Conservation (phyloP, 1,140 invertebrate genomes). For the Campoletis sonorensis region DNA sequence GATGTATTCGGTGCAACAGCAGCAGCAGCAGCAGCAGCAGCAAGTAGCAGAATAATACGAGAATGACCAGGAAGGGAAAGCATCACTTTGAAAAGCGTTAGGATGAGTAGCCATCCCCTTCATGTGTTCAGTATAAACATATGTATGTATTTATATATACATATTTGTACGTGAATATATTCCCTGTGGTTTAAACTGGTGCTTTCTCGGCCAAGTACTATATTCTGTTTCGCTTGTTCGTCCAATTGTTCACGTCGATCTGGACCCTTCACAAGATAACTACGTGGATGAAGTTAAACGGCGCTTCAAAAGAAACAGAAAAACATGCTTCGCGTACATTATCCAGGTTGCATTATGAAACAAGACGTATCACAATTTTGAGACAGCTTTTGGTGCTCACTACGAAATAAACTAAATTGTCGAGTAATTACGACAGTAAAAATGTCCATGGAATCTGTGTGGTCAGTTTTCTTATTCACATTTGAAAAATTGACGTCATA, state of each 20-base stretch:
- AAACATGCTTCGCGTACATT: background rate
- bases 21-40: background rate
- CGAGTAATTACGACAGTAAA: too few relatives aligned
- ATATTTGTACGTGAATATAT: too few relatives aligned
- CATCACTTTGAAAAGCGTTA: constrained; percentile 49
- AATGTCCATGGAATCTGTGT: too few relatives aligned
- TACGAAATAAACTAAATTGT: too few relatives aligned
- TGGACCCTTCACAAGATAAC: background rate
- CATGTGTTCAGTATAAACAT: background rate
- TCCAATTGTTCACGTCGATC: background rate
- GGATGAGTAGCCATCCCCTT: background rate
- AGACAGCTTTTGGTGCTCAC: too few relatives aligned
- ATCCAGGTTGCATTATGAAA: too few relatives aligned
- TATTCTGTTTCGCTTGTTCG: background rate
- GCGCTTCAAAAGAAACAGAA: background rate
- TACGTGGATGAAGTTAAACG: constrained; percentile 13
- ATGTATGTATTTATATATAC: background rate
- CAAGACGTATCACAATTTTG: too few relatives aligned
- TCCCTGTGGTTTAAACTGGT: background rate
- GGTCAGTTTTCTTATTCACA: too few relatives aligned
- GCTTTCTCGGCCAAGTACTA: background rate
- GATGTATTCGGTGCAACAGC: background rate
- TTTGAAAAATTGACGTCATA: too few relatives aligned
- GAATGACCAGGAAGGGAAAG: background rate
- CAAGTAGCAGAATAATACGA: background rate